Evolutionary conservation across 2,797 vertebrate genomes (phyloP), one percentile per base, ranked within the genome.

Genomic region (Nannoperca australis): DNA sequence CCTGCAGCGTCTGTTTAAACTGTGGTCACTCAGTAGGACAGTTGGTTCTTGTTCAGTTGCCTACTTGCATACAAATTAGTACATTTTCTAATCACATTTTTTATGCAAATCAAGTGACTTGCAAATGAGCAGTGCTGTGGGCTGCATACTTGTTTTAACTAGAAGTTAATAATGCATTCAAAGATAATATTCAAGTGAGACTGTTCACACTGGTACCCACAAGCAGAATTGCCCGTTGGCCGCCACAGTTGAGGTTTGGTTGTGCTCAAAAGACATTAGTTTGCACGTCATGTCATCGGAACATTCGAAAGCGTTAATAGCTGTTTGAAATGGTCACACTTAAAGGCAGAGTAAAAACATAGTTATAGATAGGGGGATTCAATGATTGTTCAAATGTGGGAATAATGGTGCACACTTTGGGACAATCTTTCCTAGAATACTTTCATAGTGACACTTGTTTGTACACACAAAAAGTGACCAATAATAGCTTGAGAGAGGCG

Each of bases 61-160:
- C 22, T n/a, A 2, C 5, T 54, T 36, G 9, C 17, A 76, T 53
- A 67, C 73, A 73, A 62, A 63, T 58, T 0, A 65, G 49, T 2
- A 13, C 51, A 27, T 27, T 56, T 42, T 67, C 17, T 66, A 56
- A 84, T 54, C 56, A 2, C 32, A 3, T 74, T 3, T 50, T 47
- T 59, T 7, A 65, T 79, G 70, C 30, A 83, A 79, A 86, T 73
- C 0, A 14, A 38, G 40, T 4, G 54, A 58, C 0, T 17, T 61
- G 50, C 3, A 47, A n/a, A 66, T 56, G 5, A 15, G 50, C 5
- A 56, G 12, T 34, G 13, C 36, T 30, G 27, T 42, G 5, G 3
- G 18, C 27, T 18, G 30, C 44, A 50, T 73, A 22, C 64, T 70
- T 27, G 20, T 59, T 68, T 73, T 44, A 54, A 55, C 51, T 68